Conservation (phyloP, 2,113 vertebrate genomes). For the Panthera tigris region DNA sequence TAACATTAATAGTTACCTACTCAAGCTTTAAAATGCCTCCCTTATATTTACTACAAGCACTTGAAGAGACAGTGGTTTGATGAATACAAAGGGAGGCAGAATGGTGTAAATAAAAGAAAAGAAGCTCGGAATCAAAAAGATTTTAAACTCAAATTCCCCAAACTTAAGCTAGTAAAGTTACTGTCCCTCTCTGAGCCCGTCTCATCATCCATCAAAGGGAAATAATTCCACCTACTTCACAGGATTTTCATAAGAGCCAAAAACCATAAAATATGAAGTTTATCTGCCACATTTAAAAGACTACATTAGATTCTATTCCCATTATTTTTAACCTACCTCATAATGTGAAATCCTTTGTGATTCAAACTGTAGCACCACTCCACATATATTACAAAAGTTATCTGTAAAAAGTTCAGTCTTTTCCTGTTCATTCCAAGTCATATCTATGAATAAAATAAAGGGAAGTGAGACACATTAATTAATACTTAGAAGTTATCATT, state of each 20-base stretch:
- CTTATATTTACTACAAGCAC: constrained; percentile 28
- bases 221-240: neutral
- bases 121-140: constrained; percentile 6
- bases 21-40: neutral
- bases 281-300: constrained; percentile 56
- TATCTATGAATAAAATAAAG: constrained; percentile 68
- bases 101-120: constrained; percentile 36
- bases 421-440: constrained; percentile 68
- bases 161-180: constrained; percentile 36
- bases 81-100: constrained; percentile 2
- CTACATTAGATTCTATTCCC: neutral
- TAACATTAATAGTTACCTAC: constrained; percentile 19
- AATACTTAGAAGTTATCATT: constrained; percentile 32
- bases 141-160: constrained; percentile 27
- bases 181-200: neutral
- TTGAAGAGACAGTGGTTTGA: neutral
- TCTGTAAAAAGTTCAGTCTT: constrained; percentile 85
- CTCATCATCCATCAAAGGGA: neutral
- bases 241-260: constrained; percentile 29
- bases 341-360: constrained; percentile 91
- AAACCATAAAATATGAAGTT: neutral
- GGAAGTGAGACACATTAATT: constrained; percentile 27
- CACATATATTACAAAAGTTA: constrained; percentile 90
- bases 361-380: constrained; percentile 87
- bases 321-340: constrained; percentile 84